Conservation (phyloP, 1,140 invertebrate species). For the Drosophila mojavensis region DNA sequence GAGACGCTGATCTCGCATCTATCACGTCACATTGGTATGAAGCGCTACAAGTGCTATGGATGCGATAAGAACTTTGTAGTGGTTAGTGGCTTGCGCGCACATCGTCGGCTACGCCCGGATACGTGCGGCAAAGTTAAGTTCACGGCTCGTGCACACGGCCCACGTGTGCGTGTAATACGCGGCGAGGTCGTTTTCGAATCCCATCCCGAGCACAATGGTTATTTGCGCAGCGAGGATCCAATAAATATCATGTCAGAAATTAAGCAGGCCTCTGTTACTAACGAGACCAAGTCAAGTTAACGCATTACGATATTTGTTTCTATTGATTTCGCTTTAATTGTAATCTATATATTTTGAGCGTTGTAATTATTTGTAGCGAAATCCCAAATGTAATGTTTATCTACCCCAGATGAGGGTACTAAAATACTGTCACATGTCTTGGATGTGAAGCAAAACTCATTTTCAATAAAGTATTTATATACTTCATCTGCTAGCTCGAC, state of each 20-base stretch:
- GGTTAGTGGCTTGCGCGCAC: conserved; percentile 75
- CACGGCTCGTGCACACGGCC: conserved; percentile 74
- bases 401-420: not conserved
- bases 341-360: not conserved
- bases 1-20: conserved; percentile 79
- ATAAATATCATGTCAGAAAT: conserved; percentile 65
- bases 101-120: conserved; percentile 74
- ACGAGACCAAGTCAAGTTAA: conserved; percentile 17
- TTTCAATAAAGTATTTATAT: not conserved
- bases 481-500: not conserved
- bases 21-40: conserved; percentile 81
- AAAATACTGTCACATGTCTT: not conserved
- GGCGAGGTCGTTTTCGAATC: conserved; percentile 75
- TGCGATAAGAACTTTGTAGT: conserved; percentile 80
- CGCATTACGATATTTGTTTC: not conserved
- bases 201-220: conserved; percentile 74
- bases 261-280: conserved; percentile 6
- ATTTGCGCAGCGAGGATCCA: conserved; percentile 76
- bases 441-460: not conserved
- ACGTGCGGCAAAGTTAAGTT: conserved; percentile 78
- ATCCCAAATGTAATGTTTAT: not conserved
- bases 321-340: conserved; percentile 6
- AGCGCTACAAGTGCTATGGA: conserved; percentile 81
- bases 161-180: conserved; percentile 72
- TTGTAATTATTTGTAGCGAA: not conserved